Conservation (phyloP, 2,797 vertebrate genomes). For the Phaenicophaeus curvirostris region DNA sequence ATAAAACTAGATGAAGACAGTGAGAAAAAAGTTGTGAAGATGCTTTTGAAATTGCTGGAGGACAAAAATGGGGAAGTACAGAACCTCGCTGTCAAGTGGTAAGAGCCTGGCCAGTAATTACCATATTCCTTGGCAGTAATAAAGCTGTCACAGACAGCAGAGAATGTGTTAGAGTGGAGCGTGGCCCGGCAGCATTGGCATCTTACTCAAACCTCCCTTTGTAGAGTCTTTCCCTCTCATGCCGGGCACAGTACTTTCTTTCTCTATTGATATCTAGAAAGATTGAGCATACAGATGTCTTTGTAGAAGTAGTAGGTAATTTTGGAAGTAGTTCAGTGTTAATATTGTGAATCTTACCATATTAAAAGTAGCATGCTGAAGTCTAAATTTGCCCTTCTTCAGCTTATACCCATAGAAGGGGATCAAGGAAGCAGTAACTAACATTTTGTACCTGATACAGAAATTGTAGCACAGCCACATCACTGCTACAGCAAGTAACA, state of each 20-base stretch:
- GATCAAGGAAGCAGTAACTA: neutral
- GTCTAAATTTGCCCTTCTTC: too few species aligned
- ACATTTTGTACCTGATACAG: neutral
- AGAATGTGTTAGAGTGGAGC: rapidly evolving
- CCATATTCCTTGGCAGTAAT: rapidly evolving
- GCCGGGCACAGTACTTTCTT: neutral
- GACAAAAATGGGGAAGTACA: constrained; percentile 98
- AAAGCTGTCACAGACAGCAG: neutral
- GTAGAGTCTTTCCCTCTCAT: neutral
- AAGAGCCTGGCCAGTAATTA: neutral
- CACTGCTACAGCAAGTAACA: too few species aligned
- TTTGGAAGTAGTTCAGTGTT: neutral
- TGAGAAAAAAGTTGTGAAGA: constrained; percentile 91
- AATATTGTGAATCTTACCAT: neutral
- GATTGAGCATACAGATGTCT: neutral
- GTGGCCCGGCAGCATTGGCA: neutral
- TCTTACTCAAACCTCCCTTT: neutral
- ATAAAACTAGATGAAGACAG: constrained; percentile 96
- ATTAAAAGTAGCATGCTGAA: neutral
- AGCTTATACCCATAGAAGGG: too few species aligned
- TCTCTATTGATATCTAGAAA: neutral
- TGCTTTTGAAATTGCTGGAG: constrained; percentile 90
- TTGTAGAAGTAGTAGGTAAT: neutral
- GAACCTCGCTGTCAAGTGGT: constrained; percentile 96
- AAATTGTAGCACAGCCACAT: neutral